Evolutionary conservation across 2,797 vertebrate genomes (phyloP).

Genomic region (Oreortyx pictus): DNA sequence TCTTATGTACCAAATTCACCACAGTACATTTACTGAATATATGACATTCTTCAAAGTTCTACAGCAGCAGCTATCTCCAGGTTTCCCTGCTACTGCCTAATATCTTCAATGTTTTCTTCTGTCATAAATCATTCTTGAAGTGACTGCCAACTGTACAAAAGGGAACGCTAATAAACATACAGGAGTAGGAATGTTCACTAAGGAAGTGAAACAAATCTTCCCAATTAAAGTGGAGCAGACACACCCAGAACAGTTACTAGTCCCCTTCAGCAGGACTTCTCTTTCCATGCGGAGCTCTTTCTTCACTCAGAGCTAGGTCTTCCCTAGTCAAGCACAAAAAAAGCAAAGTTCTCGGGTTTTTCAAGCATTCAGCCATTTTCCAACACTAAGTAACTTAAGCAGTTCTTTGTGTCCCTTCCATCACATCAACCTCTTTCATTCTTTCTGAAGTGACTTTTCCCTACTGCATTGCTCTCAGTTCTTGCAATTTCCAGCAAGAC

Average conservation of each 20-base stretch:
- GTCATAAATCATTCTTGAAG: background rate
- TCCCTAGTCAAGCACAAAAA: background rate
- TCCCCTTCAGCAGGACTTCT: background rate
- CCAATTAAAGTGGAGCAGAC: background rate
- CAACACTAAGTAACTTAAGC: background rate
- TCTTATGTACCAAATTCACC: fast-evolving
- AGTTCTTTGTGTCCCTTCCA: background rate
- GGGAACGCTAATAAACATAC: background rate
- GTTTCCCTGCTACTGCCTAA: background rate
- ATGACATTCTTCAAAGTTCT: background rate
- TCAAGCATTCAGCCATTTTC: background rate
- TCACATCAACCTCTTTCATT: background rate
- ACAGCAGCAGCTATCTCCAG: background rate
- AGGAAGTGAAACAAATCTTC: background rate
- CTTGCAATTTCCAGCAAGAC: background rate
- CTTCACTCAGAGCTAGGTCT: background rate
- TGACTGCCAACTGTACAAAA: background rate
- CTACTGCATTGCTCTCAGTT: background rate
- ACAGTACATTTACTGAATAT: fast-evolving
- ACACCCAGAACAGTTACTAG: background rate
- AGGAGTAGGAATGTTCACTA: background rate
- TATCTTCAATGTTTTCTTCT: background rate
- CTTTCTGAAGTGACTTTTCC: background rate
- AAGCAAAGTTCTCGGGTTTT: background rate
- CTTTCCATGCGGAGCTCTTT: background rate